These are phyloP conservation scores for Dicerorhinus sumatrensis DNA, from an alignment of 2,113 vertebrate genomes.

Conservation along the genomic window DNA sequence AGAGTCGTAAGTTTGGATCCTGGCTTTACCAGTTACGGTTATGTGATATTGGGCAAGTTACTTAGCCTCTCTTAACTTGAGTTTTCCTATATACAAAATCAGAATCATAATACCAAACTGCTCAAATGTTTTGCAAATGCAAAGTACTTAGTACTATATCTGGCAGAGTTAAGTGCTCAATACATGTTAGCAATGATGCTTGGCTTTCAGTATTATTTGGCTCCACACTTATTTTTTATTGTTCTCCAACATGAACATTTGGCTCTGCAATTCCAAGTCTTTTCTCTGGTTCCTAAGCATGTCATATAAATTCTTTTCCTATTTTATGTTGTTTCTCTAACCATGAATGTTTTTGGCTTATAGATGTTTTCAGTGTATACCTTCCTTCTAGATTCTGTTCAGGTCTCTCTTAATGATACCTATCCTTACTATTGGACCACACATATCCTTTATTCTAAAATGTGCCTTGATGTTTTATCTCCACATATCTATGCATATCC, in stretches of 20 bases:
- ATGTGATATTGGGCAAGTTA: background rate
- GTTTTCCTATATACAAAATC: background rate
- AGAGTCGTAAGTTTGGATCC: background rate
- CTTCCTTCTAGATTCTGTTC: background rate
- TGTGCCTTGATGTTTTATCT: background rate
- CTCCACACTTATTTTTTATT: background rate
- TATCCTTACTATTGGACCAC: background rate
- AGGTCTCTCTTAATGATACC: background rate
- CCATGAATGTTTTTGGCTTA: background rate
- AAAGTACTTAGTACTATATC: background rate
- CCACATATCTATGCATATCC: background rate
- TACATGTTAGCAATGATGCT: background rate
- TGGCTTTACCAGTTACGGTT: background rate
- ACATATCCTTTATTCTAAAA: constrained; percentile 31
- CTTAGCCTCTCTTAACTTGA: background rate
- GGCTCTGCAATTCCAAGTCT: background rate
- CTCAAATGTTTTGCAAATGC: background rate
- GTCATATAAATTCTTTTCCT: background rate
- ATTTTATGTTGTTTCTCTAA: background rate
- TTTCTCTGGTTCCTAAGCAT: background rate
- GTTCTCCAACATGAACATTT: background rate
- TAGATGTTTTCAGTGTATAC: background rate
- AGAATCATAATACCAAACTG: background rate
- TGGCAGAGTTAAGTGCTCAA: background rate
- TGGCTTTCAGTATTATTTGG: background rate